Evolutionary conservation across 2,888 invertebrate species (phyloP), one percentile per base, ranked within the genome.

Genomic region (Nineta flava): DNA sequence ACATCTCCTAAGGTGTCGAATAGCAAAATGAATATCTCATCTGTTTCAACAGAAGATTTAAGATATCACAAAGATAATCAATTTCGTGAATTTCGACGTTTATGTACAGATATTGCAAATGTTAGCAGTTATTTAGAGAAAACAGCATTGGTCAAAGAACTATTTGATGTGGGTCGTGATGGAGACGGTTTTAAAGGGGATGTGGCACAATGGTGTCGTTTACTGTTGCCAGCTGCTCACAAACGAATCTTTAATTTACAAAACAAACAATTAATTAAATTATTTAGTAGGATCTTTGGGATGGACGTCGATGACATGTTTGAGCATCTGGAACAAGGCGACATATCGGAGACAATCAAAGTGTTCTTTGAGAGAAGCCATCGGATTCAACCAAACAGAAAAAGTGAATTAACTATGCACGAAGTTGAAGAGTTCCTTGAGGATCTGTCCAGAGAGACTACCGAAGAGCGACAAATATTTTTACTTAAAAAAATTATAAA

Each of bases 171-270:
- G 59, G 79, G 79, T 1, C 65, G 67, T 13, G 71, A 75, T 63
- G 67, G 75, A 60, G 76, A 70, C 35, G 70, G 73, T 9, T 93
- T 88, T 61, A 74, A 81, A 60, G 86, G 93, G 2, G 83, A 93
- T 64, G 63, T 86, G 26, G 70, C 77, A 43, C 68, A 91, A 42
- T 85, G 92, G 87, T 79, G 90, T 62, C 83, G 83, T 59, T 66
- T 93, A 55, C 66, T 95, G 17, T 68, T 95, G 47, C 95, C 94
- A 0, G 83, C 81, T 45, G 83, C 83, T 21, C 75, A 80, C 12
- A 90, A 91, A 64, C 72, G 88, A 53, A 79, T 93, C 32, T 96
- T 94, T 63, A 94, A 95, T 70, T 69, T 96, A 46, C 90, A 92
- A 70, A 91, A 85, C 62, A 93, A 92, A 64, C 92, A 93, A 61